Conservation (phyloP, 2,888 invertebrate species). For the Dexiosoma caninum region DNA sequence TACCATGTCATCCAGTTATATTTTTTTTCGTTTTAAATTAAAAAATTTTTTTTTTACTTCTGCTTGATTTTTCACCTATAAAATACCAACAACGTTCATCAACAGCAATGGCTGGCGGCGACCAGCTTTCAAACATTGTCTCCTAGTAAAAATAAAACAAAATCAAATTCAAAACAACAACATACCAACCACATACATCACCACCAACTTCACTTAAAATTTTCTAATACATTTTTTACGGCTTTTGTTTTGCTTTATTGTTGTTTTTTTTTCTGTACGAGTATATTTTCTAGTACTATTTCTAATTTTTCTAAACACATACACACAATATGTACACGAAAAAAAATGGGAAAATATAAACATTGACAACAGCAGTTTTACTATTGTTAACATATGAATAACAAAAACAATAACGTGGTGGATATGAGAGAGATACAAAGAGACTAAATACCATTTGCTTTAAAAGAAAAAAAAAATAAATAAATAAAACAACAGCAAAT, state of each 20-base stretch:
- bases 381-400: neutral
- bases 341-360: neutral
- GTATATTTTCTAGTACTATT: conserved; percentile 18
- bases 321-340: neutral
- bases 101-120: conserved; percentile 10
- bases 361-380: conserved; percentile 25
- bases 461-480: neutral
- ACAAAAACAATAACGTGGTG: neutral
- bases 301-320: conserved; percentile 60
- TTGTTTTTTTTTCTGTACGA: conserved; percentile 26
- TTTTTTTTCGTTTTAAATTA: neutral
- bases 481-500: neutral
- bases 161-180: conserved; percentile 64
- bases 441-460: neutral
- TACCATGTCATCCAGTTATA: conserved; percentile 30
- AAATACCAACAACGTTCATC: conserved; percentile 34
- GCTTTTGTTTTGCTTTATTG: conserved; percentile 21
- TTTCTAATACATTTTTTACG: conserved; percentile 52
- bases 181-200: no score
- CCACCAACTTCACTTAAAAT: conserved; percentile 25
- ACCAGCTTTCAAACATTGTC: conserved; percentile 51
- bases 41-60: conserved; percentile 9
- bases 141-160: conserved; percentile 62
- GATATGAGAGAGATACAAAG: neutral
- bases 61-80: conserved; percentile 13